These are phyloP conservation scores for Orthonychiurus folsomi DNA, from an alignment of 2,888 invertebrate species.

Conservation along the genomic window DNA sequence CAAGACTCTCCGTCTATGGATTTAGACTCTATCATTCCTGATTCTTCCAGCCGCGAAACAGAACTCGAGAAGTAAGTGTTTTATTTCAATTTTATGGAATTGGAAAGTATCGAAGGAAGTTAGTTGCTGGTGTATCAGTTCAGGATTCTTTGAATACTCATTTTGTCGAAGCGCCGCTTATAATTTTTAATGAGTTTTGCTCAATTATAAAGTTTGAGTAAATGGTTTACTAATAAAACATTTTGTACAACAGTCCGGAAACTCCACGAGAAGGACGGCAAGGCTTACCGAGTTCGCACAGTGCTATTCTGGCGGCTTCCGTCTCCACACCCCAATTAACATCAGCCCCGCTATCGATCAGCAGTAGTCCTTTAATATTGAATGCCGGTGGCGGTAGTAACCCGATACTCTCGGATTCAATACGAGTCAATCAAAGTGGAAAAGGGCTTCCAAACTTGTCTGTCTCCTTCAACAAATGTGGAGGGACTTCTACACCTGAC, in stretches of 20 bases:
- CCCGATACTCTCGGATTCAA: background rate
- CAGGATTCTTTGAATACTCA: too few species aligned
- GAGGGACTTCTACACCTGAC: constrained; percentile 38
- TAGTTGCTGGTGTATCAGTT: too few species aligned
- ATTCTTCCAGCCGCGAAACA: constrained; percentile 67
- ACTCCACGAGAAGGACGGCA: background rate
- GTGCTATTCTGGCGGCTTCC: background rate
- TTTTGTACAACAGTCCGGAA: background rate
- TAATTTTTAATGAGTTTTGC: background rate
- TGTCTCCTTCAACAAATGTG: constrained; percentile 37
- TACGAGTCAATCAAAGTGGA: background rate
- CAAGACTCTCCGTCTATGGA: constrained; percentile 51
- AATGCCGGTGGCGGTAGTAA: constrained; percentile 8
- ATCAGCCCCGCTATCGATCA: constrained; percentile 12
- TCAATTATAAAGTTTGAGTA: background rate
- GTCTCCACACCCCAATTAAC: constrained; percentile 2
- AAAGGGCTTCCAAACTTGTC: constrained; percentile 17
- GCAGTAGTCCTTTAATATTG: constrained; percentile 13
- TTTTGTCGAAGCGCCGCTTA: too few species aligned
- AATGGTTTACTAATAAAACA: too few species aligned
- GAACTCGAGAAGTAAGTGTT: constrained; percentile 18
- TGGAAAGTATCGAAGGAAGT: background rate
- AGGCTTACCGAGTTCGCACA: background rate
- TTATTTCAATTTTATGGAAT: background rate
- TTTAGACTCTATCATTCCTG: constrained; percentile 73